phyloP scores from a whole-genome alignment of 2,113 vertebrate species.

The Synchiropus splendidus region DNA sequence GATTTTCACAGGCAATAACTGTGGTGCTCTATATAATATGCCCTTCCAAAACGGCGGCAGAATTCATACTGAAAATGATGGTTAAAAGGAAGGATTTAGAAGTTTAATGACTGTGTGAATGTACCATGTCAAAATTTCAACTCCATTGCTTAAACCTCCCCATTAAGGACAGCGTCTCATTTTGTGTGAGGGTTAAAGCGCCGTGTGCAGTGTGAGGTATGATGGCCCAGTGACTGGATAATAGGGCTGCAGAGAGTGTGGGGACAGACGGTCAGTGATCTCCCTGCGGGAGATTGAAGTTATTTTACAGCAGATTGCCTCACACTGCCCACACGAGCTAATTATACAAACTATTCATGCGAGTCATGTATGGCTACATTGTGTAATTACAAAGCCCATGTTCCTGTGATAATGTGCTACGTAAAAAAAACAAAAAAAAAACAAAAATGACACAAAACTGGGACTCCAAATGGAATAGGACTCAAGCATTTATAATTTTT shows the following conservation, averaged over 20 bases:
- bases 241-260: conserved; percentile 30
- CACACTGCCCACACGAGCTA: conserved; percentile 53
- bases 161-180: too few species aligned
- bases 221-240: conserved; percentile 32
- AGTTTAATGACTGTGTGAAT: too few species aligned
- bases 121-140: too few species aligned
- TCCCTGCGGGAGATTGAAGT: conserved; percentile 37
- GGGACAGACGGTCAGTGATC: conserved; percentile 50
- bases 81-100: too few species aligned
- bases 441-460: too few species aligned
- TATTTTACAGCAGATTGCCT: conserved; percentile 58
- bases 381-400: conserved; percentile 46
- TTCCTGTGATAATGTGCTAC: conserved; percentile 27
- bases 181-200: conserved; percentile 2
- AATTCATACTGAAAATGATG: too few species aligned
- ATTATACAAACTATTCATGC: conserved; percentile 57
- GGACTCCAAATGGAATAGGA: too few species aligned
- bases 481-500: too few species aligned
- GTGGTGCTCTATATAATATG: too few species aligned
- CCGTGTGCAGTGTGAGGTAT: conserved; percentile 19
- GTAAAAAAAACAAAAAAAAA: conserved; percentile 15
- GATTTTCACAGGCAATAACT: too few species aligned
- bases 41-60: too few species aligned
- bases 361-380: conserved; percentile 45
- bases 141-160: too few species aligned